Percentiles rank a stretch among this genome's conserved stretches.
Conservation (phyloP, 2,113 vertebrate species). For the human (Homo sapiens) region GRCh38 chr14:50205001-50205500, state of each 20-base stretch:
- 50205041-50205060: constrained; percentile 14
- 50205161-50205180: not conserved
- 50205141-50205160: not conserved
- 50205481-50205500: not conserved
- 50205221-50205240: not conserved
- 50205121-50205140: not conserved
- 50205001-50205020: not conserved
- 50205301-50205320: not conserved
- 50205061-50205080: not conserved
- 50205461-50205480: not conserved
- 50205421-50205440: not conserved
- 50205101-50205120: not conserved
- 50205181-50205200: not conserved
- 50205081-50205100: not conserved
- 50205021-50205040: not conserved
- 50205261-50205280: not conserved
- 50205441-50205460: not conserved
- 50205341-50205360: not conserved
- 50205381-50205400: not conserved
- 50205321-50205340: not conserved
- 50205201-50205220: not conserved
- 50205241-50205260: not conserved
- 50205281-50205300: not conserved
- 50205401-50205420: not conserved
- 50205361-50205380: not conserved